A percentile compares a stretch with the other conserved stretches of the same genome.
Conservation (phyloP, 2,888 invertebrate species). For the Sinopyrophorus schimmeli region DNA sequence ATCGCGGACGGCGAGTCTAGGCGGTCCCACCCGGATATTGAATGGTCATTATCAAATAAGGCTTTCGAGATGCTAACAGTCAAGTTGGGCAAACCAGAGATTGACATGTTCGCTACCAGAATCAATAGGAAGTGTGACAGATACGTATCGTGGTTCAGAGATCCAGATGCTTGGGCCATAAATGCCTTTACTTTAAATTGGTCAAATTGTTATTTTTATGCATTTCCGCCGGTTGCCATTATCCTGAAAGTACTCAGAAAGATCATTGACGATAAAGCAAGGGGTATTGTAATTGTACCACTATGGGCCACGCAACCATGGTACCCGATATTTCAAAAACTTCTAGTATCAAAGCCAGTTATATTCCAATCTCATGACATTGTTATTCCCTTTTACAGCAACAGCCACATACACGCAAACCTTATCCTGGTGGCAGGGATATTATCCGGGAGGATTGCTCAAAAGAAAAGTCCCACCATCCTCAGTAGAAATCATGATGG, state of each 20-base stretch:
- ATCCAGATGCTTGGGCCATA: conserved; percentile 13
- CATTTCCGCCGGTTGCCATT: conserved; percentile 28
- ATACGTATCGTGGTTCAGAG: conserved; percentile 23
- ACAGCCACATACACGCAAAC: too few relatives aligned
- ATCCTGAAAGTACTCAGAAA: conserved; percentile 23
- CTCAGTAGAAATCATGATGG: too few relatives aligned
- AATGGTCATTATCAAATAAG: conserved; percentile 14
- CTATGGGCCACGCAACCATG: conserved; percentile 27
- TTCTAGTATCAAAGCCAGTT: too few relatives aligned
- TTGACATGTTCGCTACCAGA: conserved; percentile 22
- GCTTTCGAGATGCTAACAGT: conserved; percentile 11
- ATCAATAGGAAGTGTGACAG: conserved; percentile 22
- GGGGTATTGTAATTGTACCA: conserved; percentile 26
- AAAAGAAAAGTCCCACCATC: too few relatives aligned
- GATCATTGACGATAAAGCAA: conserved; percentile 26
- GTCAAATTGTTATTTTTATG: conserved; percentile 19
- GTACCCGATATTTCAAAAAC: conserved; percentile 14
- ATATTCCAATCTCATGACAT: too few relatives aligned
- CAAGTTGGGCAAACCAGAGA: conserved; percentile 14
- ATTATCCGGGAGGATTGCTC: too few relatives aligned
- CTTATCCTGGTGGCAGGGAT: too few relatives aligned
- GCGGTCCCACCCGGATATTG: conserved; percentile 9
- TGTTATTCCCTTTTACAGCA: too few relatives aligned
- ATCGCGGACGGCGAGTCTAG: conserved; percentile 16
- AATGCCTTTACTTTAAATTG: conserved; percentile 29